Base-by-base conservation (phyloP, 2,797 vertebrate genomes). In the Alectoris magna region DNA sequence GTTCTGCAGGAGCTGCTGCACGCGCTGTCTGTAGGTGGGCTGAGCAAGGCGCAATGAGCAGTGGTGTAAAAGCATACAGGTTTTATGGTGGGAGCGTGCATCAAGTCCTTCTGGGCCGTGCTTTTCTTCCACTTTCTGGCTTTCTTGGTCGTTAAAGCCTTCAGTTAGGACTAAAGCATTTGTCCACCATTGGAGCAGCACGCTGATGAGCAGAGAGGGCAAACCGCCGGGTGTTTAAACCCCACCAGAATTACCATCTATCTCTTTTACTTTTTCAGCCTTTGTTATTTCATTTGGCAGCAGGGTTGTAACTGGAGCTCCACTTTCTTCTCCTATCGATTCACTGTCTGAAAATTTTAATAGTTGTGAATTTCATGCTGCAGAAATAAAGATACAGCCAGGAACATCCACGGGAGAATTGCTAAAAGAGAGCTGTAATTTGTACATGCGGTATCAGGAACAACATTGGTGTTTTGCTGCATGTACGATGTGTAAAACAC, bases 131-230 rank as follows among this genome's bases (percentile, higher is more conserved):
- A 17, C 55, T 76, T 27, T 7, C 43, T 18, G 7, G 26, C 34
- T 76, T 63, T 63, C 26, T 10, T 5, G 8, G 31, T 14, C 31
- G 17, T 67, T 62, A 24, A 55, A 44, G 58, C 5, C 22, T 55
- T 44, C 10, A 9, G 23, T 60, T 11, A 23, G 19, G 59, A 21
- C 9, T 48, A 29, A 0, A 10, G 14, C 31, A 11, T 1, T 0
- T 3, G 15, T 36, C 29, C 10, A 0, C n/a, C n/a, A 16, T 3
- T 10, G 39, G 14, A 67, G 48, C 48, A 13, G 38, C 0, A 0
- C 19, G 1, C 1, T 5, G 11, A 14, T 2, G 14, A 41, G 59
- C 16, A 53, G 36, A 31, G 36, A n/a, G 9, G 3, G 8, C 49
- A 16, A 51, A 46, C 66, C 7, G 11, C 13, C 5, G 0, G 10